Conservation (phyloP, 2,888 invertebrate genomes). For the Drosophila acutilabella region DNA sequence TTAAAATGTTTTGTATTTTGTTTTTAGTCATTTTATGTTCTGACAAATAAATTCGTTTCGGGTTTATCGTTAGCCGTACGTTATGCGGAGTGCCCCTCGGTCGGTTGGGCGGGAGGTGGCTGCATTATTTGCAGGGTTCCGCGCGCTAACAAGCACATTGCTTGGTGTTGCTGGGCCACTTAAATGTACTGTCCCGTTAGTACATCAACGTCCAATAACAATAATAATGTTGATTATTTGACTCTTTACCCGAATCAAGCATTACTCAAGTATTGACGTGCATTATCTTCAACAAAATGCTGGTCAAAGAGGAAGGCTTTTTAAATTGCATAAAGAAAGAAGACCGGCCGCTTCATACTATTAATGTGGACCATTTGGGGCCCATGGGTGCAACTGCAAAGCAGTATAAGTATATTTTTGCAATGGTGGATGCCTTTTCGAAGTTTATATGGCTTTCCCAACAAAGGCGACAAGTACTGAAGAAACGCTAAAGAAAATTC, state of each 20-base stretch:
- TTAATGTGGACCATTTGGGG: not conserved
- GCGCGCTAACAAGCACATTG: no score
- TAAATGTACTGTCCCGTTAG: no score
- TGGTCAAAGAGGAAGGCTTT: constrained; percentile 6
- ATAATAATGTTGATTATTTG: no score
- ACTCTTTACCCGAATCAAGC: not conserved
- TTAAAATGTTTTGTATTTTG: no score
- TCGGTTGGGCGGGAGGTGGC: no score
- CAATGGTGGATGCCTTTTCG: not conserved
- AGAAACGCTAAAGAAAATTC: not conserved
- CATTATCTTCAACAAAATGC: constrained; percentile 1
- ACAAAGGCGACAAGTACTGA: not conserved
- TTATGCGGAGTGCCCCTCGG: no score
- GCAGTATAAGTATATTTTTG: constrained; percentile 7
- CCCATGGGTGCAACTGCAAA: constrained; percentile 2
- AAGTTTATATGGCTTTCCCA: not conserved
- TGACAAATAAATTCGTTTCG: no score
- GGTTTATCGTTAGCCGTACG: no score
- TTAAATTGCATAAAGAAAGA: constrained; percentile 2
- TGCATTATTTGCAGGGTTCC: no score
- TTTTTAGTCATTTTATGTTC: no score
- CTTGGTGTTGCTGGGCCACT: no score
- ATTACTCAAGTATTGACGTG: not conserved
- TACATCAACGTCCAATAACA: no score
- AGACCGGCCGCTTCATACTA: not conserved